These are phyloP conservation scores for Hydractinia echinata DNA, from an alignment of 30 jellyfish, hydroid and myxozoan genomes.

Conservation along the genomic window DNA sequence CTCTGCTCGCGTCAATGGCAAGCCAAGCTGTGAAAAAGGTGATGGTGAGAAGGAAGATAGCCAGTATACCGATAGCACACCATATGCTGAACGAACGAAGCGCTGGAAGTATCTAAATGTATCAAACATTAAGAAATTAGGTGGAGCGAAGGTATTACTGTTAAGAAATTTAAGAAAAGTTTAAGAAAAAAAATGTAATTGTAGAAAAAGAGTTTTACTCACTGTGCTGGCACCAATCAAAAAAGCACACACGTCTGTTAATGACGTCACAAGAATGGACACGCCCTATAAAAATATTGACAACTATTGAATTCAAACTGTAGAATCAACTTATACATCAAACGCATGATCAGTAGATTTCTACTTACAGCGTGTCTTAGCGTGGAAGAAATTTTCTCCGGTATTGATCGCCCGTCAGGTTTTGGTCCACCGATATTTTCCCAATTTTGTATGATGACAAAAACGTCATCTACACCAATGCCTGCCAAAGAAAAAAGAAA, in stretches of 20 bases:
- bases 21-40: conserved; percentile 59
- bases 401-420: conserved; percentile 45
- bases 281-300: conserved; percentile 59
- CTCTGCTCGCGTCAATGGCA: conserved; percentile 60
- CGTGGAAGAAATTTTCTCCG: conserved; percentile 52
- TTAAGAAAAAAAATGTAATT: no score
- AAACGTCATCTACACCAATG: conserved; percentile 86
- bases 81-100: conserved; percentile 69
- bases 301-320: background rate
- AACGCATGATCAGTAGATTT: no score
- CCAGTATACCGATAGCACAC: conserved; percentile 73
- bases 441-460: conserved; percentile 70
- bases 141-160: background rate
- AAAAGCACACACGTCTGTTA: conserved; percentile 81
- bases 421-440: conserved; percentile 44
- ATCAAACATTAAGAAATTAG: background rate
- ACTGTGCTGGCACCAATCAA: conserved; percentile 83
- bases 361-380: conserved; percentile 66
- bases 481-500: conserved; percentile 16
- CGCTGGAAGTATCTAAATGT: conserved; percentile 71
- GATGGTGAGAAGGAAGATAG: conserved; percentile 65
- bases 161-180: background rate
- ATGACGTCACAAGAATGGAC: conserved; percentile 71
- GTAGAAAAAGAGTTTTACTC: background rate
- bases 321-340: no score